Conservation (phyloP, 2,888 invertebrate genomes). For the Nebria brevicollis region DNA sequence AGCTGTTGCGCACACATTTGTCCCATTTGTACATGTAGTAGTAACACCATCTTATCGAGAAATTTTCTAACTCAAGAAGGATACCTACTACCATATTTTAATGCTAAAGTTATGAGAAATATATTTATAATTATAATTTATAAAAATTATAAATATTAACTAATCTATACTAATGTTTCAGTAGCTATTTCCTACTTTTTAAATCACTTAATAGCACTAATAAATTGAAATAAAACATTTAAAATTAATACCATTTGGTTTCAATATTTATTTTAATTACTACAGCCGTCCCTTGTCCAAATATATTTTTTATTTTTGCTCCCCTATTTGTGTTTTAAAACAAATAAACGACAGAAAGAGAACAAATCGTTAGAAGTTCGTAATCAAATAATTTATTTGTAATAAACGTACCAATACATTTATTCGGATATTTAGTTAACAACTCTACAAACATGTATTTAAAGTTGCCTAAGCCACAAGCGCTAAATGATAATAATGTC, state of each 20-base stretch:
- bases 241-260: too few relatives aligned
- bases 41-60: neutral
- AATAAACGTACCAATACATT: neutral
- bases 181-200: too few relatives aligned
- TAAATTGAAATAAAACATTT: too few relatives aligned
- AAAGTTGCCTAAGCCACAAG: neutral
- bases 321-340: neutral
- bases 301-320: neutral
- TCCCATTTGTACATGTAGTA: neutral
- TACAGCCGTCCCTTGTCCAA: neutral
- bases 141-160: too few relatives aligned
- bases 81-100: neutral
- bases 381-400: neutral
- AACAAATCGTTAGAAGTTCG: neutral
- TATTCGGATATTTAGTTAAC: too few relatives aligned
- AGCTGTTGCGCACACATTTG: neutral
- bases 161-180: too few relatives aligned
- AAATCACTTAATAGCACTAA: too few relatives aligned
- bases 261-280: too few relatives aligned
- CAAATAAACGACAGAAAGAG: neutral
- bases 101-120: neutral
- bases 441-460: neutral
- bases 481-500: too few relatives aligned
- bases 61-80: neutral
- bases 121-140: too few relatives aligned